Conservation (phyloP, 64 coral and sea anemone genomes). For the Porites lutea region DNA sequence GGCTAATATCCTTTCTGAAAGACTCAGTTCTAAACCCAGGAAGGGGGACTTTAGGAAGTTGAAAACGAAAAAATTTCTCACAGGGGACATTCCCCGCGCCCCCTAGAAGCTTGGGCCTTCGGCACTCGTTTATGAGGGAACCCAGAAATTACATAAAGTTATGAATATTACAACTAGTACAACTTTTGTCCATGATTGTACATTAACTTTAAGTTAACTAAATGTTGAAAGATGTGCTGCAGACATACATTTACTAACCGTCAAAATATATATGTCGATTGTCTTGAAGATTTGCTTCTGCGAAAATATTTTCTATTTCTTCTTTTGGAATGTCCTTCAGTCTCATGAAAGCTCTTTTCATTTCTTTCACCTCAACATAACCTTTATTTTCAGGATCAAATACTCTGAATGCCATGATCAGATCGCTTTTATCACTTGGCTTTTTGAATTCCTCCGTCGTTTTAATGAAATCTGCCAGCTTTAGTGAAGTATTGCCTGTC, state of each 20-base stretch:
- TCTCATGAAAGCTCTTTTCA: not conserved
- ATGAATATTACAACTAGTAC: too few relatives aligned
- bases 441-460: constrained; percentile 39
- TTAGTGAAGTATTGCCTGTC: not conserved
- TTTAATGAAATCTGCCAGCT: constrained; percentile 23
- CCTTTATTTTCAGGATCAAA: constrained; percentile 43
- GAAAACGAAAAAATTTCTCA: too few relatives aligned
- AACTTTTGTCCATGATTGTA: too few relatives aligned
- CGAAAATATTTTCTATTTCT: constrained; percentile 15
- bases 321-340: constrained; percentile 18
- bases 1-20: too few relatives aligned
- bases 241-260: not conserved
- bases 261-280: constrained; percentile 33
- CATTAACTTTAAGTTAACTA: too few relatives aligned
- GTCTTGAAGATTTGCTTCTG: constrained; percentile 5
- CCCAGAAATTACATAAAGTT: too few relatives aligned
- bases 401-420: constrained; percentile 40
- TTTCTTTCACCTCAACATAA: constrained; percentile 10
- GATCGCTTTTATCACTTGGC: not conserved
- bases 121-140: too few relatives aligned
- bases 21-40: too few relatives aligned
- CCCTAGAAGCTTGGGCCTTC: too few relatives aligned
- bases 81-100: too few relatives aligned
- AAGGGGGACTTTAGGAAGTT: too few relatives aligned
- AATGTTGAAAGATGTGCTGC: too few relatives aligned